Evolutionary conservation across 2,888 invertebrate genomes (phyloP).

Genomic region (Athetis lepigone): DNA sequence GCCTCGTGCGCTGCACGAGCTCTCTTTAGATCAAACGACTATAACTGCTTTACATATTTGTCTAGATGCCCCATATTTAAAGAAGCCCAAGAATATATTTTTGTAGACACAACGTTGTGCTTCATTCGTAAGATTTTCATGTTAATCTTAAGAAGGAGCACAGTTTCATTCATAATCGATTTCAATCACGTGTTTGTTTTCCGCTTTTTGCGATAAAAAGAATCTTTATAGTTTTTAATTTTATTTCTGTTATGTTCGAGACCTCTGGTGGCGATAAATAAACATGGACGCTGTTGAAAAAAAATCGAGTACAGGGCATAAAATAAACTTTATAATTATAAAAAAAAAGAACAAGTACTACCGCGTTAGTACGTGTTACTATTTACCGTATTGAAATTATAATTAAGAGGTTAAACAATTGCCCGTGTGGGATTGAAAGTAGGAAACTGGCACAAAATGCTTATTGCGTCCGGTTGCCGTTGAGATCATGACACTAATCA

Average conservation of each 20-base stretch:
- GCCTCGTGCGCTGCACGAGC: conserved; percentile 2
- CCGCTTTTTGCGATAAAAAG: conserved; percentile 42
- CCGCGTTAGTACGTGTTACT: background rate
- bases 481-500: background rate
- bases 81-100: conserved; percentile 50
- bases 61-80: conserved; percentile 41
- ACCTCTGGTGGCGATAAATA: conserved; percentile 38
- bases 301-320: background rate
- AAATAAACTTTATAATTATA: background rate
- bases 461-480: background rate
- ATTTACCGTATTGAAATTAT: conserved; percentile 1
- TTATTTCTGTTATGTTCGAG: conserved; percentile 37
- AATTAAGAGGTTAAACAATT: background rate
- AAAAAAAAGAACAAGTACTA: too few relatives aligned
- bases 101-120: conserved; percentile 49
- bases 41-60: conserved; percentile 44
- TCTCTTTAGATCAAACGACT: conserved; percentile 27
- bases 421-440: conserved; percentile 7
- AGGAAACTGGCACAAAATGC: background rate
- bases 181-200: conserved; percentile 44
- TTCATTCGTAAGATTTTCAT: conserved; percentile 27
- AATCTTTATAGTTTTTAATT: conserved; percentile 53
- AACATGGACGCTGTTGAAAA: too few relatives aligned
- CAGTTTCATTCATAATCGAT: conserved; percentile 40
- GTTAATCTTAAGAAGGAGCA: conserved; percentile 33